Evolutionary conservation across 1,140 invertebrate genomes (phyloP).

Genomic region (Bombus waltoni): DNA sequence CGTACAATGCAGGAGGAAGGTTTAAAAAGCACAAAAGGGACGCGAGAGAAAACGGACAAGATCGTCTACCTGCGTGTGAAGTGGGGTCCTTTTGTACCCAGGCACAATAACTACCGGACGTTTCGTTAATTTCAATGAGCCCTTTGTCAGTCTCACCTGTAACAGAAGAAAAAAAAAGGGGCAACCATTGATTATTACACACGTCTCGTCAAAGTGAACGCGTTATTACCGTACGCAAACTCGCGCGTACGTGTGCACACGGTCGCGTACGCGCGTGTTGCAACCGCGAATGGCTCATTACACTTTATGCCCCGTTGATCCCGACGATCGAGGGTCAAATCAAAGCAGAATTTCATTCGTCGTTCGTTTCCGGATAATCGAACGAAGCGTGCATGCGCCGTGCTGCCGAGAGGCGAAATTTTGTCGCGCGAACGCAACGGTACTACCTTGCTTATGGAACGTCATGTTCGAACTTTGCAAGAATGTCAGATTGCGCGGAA

Average conservation of each 20-base stretch:
- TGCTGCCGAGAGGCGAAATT: neutral
- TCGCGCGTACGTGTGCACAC: neutral
- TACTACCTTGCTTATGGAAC: neutral
- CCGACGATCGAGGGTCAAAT: slow-evolving; percentile 37
- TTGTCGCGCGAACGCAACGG: too few species aligned
- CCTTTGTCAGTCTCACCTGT: slow-evolving; percentile 65
- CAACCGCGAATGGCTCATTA: slow-evolving; percentile 68
- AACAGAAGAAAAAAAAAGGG: slow-evolving; percentile 47
- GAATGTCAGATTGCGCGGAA: neutral
- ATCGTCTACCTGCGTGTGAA: slow-evolving; percentile 22
- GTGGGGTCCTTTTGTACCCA: neutral
- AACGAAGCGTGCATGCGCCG: slow-evolving; percentile 11
- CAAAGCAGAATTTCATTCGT: slow-evolving; percentile 75
- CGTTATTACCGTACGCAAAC: slow-evolving; percentile 63
- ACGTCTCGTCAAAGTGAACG: slow-evolving; percentile 46
- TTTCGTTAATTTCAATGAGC: slow-evolving; percentile 61
- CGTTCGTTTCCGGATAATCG: slow-evolving; percentile 67
- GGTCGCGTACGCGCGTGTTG: neutral
- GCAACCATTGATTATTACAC: slow-evolving; percentile 56
- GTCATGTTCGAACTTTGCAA: neutral
- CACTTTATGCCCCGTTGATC: slow-evolving; percentile 71
- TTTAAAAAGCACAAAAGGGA: slow-evolving; percentile 5
- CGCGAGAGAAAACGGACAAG: slow-evolving; percentile 31
- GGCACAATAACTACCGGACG: slow-evolving; percentile 41
- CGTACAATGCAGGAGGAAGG: too few species aligned